These are phyloP conservation scores for Euleptes europaea DNA, from an alignment of 2,113 vertebrate genomes.

Conservation along the genomic window DNA sequence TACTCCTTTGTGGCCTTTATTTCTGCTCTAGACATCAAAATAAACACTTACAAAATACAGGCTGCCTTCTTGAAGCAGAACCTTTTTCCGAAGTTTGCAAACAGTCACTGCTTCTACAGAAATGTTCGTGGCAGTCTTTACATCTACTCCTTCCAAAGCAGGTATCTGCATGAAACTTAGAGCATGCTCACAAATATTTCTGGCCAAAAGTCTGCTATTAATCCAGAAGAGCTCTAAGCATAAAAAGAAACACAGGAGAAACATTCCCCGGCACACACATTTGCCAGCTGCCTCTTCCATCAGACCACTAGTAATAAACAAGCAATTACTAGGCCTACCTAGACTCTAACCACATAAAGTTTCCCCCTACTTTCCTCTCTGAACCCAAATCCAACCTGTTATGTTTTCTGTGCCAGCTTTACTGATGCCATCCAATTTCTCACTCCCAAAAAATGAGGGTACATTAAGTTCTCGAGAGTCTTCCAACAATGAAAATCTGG, in stretches of 20 bases:
- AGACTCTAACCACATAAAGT: not conserved
- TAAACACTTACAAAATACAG: not conserved
- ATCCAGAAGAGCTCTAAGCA: not conserved
- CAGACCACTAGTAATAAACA: not conserved
- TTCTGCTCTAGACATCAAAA: constrained; percentile 1
- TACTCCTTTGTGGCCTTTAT: not conserved
- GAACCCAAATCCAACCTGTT: not conserved
- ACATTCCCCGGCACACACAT: not conserved
- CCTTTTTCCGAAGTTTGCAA: not conserved
- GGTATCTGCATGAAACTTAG: not conserved
- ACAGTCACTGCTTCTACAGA: not conserved
- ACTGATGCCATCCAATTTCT: not conserved
- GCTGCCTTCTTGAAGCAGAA: not conserved
- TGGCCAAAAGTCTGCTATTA: not conserved
- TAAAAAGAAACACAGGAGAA: constrained; percentile 10
- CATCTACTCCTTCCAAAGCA: not conserved
- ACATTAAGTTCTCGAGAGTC: constrained; percentile 5
- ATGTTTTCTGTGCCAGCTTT: not conserved
- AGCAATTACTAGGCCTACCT: not conserved
- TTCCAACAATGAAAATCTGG: not conserved
- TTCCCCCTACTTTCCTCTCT: constrained; percentile 5
- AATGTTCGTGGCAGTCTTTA: not conserved
- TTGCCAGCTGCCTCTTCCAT: not conserved
- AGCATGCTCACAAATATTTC: constrained; percentile 1
- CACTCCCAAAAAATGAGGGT: not conserved